phyloP scores from a whole-genome alignment of 2,888 invertebrate genomes.

The Netelia inedita region DNA sequence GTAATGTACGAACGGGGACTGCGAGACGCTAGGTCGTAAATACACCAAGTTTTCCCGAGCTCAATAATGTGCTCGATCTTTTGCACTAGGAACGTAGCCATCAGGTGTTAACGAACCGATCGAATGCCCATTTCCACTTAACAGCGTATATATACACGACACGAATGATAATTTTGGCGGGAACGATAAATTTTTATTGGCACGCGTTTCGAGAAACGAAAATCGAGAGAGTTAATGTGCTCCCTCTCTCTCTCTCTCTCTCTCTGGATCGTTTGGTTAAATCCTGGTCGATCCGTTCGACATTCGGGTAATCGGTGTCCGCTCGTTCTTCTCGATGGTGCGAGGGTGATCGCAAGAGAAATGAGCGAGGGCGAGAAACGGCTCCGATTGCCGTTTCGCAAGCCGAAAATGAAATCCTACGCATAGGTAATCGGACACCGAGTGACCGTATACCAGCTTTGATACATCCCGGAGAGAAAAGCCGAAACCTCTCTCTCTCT shows the following conservation, averaged over 20 bases:
- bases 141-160: neutral
- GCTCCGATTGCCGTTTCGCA: constrained; percentile 61
- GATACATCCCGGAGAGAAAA: constrained; percentile 63
- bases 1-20: too few species aligned
- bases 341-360: constrained; percentile 22
- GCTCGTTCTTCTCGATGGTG: constrained; percentile 28
- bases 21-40: too few species aligned
- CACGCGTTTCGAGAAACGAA: constrained; percentile 35
- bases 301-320: constrained; percentile 68
- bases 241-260: constrained; percentile 44
- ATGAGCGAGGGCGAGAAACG: constrained; percentile 4
- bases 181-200: constrained; percentile 52
- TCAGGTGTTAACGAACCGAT: too few species aligned
- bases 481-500: constrained; percentile 45
- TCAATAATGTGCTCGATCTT: too few species aligned
- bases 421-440: constrained; percentile 61
- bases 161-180: constrained; percentile 20
- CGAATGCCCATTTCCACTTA: neutral
- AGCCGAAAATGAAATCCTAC: constrained; percentile 64
- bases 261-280: constrained; percentile 29
- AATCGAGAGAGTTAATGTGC: constrained; percentile 26
- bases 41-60: too few species aligned
- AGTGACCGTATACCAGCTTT: constrained; percentile 58
- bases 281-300: constrained; percentile 30
- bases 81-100: too few species aligned